A percentile compares a stretch with the other conserved stretches of the same genome.
These are phyloP conservation scores for Ceratina japonica DNA, from an alignment of 1,140 invertebrate species.

Conservation along the genomic window DNA sequence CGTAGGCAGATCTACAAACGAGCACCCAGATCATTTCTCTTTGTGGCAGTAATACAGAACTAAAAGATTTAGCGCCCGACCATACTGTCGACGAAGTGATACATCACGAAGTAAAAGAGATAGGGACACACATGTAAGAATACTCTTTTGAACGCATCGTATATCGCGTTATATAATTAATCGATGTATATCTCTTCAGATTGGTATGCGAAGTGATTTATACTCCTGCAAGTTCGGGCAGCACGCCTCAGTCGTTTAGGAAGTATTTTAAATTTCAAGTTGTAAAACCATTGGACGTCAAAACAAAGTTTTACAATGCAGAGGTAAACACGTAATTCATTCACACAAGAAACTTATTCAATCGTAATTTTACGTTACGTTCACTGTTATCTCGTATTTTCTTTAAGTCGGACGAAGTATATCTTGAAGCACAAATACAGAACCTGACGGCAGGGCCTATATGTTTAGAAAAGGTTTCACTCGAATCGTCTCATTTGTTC, in stretches of 20 bases:
- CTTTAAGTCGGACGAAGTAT: conserved; percentile 94
- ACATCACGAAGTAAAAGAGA: conserved; percentile 98
- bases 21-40: conserved; percentile 91
- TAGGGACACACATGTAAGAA: conserved; percentile 95
- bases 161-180: not conserved
- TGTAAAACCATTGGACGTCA: conserved; percentile 97
- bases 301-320: conserved; percentile 98
- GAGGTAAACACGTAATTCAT: conserved; percentile 82
- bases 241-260: conserved; percentile 88
- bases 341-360: not conserved
- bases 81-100: conserved; percentile 96
- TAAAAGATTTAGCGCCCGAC: conserved; percentile 87
- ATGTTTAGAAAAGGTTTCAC: conserved; percentile 93
- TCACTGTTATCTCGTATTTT: not conserved
- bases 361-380: too few species aligned
- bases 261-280: conserved; percentile 99
- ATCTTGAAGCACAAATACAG: conserved; percentile 97
- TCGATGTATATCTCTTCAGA: conserved; percentile 80
- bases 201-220: conserved; percentile 98
- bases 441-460: conserved; percentile 95
- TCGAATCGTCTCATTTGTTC: conserved; percentile 95
- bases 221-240: conserved; percentile 82
- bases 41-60: conserved; percentile 83
- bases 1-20: conserved; percentile 94
- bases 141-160: conserved; percentile 4